phyloP scores from a whole-genome alignment of 1,140 invertebrate genomes.

The Listronotus oregonensis region DNA sequence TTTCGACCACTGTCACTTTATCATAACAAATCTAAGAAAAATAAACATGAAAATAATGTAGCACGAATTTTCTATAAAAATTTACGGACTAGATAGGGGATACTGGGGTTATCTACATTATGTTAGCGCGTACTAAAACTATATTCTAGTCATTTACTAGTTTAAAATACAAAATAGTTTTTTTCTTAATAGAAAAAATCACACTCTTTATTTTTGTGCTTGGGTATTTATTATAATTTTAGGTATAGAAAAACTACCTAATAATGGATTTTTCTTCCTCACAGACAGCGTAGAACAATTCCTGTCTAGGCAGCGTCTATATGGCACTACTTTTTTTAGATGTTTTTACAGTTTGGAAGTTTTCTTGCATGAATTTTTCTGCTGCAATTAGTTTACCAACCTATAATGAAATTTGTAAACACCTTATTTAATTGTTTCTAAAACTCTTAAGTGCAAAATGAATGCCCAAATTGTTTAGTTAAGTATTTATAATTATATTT shows the following conservation, averaged over 20 bases:
- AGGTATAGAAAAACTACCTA: constrained; percentile 3
- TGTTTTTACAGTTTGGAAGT: too few relatives aligned
- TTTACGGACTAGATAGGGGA: constrained; percentile 1
- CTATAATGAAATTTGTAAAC: too few relatives aligned
- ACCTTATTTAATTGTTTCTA: too few relatives aligned
- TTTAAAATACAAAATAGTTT: constrained; percentile 27
- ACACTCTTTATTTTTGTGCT: constrained; percentile 27
- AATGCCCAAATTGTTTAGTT: too few relatives aligned
- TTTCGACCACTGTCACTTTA: too few relatives aligned
- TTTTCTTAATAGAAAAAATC: constrained; percentile 28
- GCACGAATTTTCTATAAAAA: constrained; percentile 7
- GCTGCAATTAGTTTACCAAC: too few relatives aligned
- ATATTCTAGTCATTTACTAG: neutral
- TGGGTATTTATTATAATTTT: constrained; percentile 18
- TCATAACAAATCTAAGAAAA: too few relatives aligned
- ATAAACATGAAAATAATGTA: neutral
- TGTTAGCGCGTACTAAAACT: constrained; percentile 11
- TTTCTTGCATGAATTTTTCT: too few relatives aligned
- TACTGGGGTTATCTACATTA: constrained; percentile 10
- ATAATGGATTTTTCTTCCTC: neutral
- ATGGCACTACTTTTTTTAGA: neutral
- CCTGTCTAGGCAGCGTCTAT: neutral
- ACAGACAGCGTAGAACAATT: neutral
- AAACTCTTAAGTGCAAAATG: too few relatives aligned
- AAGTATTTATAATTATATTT: too few relatives aligned